A percentile compares a stretch with the other conserved stretches of the same genome.
These are phyloP conservation scores for Tubulanus polymorphus DNA, from an alignment of 2,888 invertebrate genomes.

Conservation along the genomic window DNA sequence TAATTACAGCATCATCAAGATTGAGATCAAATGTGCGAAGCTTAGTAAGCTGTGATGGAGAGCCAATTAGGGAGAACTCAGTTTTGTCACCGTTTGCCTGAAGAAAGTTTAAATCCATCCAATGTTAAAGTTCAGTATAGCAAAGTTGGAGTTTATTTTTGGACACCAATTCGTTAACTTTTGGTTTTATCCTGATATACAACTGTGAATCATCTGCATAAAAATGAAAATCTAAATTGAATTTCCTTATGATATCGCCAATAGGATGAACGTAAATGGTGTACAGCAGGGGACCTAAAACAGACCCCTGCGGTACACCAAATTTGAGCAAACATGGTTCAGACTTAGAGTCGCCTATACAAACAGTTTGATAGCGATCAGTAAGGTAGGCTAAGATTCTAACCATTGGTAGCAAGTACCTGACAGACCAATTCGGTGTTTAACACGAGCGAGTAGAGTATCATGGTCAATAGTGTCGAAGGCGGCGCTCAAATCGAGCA, in stretches of 20 bases:
- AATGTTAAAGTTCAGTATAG: slow-evolving; percentile 16
- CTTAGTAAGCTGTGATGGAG: not conserved
- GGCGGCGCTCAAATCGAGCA: slow-evolving; percentile 16
- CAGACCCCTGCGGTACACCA: no score
- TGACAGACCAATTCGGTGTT: slow-evolving; percentile 6
- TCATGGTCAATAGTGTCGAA: slow-evolving; percentile 20
- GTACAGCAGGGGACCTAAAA: slow-evolving; percentile 11
- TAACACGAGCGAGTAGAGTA: slow-evolving; percentile 5
- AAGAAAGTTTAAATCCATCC: not conserved
- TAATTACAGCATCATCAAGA: not conserved
- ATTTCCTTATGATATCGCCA: slow-evolving; percentile 15
- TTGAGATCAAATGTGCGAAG: no score
- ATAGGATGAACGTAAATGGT: slow-evolving; percentile 15
- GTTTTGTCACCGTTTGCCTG: not conserved
- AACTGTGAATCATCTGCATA: slow-evolving; percentile 19
- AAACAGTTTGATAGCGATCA: slow-evolving; percentile 11
- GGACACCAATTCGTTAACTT: not conserved
- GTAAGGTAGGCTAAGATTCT: slow-evolving; percentile 15
- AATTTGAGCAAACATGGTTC: no score
- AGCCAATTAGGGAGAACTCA: not conserved
- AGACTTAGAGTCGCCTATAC: slow-evolving; percentile 1
- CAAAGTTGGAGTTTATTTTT: slow-evolving; percentile 10
- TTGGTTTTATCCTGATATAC: slow-evolving; percentile 11
- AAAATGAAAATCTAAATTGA: slow-evolving; percentile 18
- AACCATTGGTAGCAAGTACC: slow-evolving; percentile 16